Evolutionary conservation across 1,140 invertebrate genomes (phyloP).

Genomic region (Lethrus apterus): DNA sequence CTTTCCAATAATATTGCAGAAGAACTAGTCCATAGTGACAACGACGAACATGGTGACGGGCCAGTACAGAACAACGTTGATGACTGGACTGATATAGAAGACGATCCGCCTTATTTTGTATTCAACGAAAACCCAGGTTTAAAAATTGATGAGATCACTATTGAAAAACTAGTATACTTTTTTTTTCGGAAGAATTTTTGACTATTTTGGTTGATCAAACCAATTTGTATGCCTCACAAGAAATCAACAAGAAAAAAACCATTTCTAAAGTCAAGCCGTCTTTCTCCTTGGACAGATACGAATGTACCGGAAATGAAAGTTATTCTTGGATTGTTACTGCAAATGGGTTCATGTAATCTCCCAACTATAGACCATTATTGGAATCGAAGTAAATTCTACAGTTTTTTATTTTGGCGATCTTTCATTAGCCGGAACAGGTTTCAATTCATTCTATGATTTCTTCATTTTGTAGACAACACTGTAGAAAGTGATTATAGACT

Average conservation of each 20-base stretch:
- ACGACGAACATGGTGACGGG: background rate
- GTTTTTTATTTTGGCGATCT: background rate
- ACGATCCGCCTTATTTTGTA: background rate
- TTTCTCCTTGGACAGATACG: no score
- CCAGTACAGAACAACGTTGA: background rate
- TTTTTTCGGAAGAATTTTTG: constrained; percentile 1
- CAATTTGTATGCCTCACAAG: constrained; percentile 1
- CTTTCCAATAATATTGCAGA: background rate
- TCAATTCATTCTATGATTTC: no score
- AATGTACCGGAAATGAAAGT: no score
- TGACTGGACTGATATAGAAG: constrained; percentile 1
- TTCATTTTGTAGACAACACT: no score
- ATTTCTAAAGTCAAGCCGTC: background rate
- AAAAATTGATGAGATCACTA: no score
- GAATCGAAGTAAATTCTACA: background rate
- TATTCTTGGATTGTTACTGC: background rate
- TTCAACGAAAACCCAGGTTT: background rate
- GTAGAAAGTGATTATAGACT: no score
- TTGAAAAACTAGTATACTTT: no score
- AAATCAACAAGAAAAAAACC: background rate
- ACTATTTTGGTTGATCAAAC: background rate
- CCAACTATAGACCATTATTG: background rate
- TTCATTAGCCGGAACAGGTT: no score
- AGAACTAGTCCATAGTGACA: background rate
- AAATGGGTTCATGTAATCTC: background rate